phyloP scores from a whole-genome alignment of 2,888 invertebrate species.

The Aphrophora alni region DNA sequence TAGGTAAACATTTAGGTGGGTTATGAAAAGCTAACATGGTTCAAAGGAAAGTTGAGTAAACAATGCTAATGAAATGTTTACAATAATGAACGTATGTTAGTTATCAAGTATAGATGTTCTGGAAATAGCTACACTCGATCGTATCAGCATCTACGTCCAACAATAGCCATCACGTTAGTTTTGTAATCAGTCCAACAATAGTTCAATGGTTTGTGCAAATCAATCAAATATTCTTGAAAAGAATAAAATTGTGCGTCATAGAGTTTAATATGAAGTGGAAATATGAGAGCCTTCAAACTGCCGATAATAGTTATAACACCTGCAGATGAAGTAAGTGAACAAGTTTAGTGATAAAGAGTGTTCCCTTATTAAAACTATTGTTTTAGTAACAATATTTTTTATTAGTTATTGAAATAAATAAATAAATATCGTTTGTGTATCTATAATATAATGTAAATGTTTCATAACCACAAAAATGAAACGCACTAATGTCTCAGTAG shows the following conservation, averaged over 20 bases:
- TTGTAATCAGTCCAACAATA: neutral
- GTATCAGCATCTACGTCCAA: neutral
- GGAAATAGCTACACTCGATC: neutral
- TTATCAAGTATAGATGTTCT: neutral
- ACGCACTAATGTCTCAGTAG: too few species aligned
- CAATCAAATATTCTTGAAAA: neutral
- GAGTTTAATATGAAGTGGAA: neutral
- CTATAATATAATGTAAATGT: too few species aligned
- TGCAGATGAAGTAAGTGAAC: neutral
- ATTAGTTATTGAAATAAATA: too few species aligned
- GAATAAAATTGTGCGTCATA: neutral
- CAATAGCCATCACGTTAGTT: neutral
- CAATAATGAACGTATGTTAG: neutral
- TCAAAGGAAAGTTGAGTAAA: neutral
- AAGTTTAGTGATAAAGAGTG: too few species aligned
- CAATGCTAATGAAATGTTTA: neutral
- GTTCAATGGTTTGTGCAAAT: neutral
- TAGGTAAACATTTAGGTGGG: neutral
- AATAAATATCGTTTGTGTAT: too few species aligned
- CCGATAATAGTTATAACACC: neutral
- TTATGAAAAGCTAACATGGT: neutral
- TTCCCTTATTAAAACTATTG: too few species aligned
- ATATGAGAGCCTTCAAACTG: neutral
- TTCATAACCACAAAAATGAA: too few species aligned
- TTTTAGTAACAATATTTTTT: too few species aligned